A percentile compares a stretch with the other conserved stretches of the same genome.
These are phyloP conservation scores for Drosophila orena DNA, from an alignment of 1,140 invertebrate genomes.

Conservation along the genomic window DNA sequence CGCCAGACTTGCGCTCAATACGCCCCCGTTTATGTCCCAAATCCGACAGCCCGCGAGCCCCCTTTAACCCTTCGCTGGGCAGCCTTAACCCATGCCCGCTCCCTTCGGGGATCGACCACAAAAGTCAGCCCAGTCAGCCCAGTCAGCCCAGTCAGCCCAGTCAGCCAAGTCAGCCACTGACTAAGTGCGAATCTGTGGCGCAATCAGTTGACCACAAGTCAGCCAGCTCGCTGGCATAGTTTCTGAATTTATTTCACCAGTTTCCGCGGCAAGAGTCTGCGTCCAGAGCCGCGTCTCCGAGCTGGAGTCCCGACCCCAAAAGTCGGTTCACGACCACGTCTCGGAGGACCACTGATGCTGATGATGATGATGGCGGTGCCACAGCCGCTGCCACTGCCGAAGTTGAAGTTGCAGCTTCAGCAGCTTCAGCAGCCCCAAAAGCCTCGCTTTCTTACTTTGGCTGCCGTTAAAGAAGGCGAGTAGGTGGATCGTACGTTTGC, in stretches of 20 bases:
- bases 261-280: slow-evolving; percentile 21
- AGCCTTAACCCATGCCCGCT: background rate
- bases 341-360: slow-evolving; percentile 29
- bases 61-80: background rate
- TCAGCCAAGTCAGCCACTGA: slow-evolving; percentile 73
- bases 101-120: slow-evolving; percentile 26
- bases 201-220: slow-evolving; percentile 72
- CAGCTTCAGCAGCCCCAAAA: slow-evolving; percentile 38
- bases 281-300: slow-evolving; percentile 16
- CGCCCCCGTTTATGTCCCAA: slow-evolving; percentile 78
- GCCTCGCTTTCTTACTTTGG: slow-evolving; percentile 25
- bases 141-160: slow-evolving; percentile 36
- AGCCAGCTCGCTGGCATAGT: slow-evolving; percentile 63
- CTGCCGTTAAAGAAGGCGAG: slow-evolving; percentile 81
- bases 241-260: slow-evolving; percentile 79
- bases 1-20: slow-evolving; percentile 61
- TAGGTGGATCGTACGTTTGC: slow-evolving; percentile 84
- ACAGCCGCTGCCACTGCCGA: slow-evolving; percentile 34
- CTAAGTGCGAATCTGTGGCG: slow-evolving; percentile 83
- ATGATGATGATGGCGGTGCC: slow-evolving; percentile 58
- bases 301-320: slow-evolving; percentile 41
- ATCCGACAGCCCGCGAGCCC: slow-evolving; percentile 19
- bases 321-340: slow-evolving; percentile 71
- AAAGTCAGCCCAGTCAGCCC: slow-evolving; percentile 53
- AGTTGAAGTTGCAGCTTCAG: slow-evolving; percentile 54